phyloP scores from a whole-genome alignment of 2,888 invertebrate genomes.

The Tetranychus piercei region DNA sequence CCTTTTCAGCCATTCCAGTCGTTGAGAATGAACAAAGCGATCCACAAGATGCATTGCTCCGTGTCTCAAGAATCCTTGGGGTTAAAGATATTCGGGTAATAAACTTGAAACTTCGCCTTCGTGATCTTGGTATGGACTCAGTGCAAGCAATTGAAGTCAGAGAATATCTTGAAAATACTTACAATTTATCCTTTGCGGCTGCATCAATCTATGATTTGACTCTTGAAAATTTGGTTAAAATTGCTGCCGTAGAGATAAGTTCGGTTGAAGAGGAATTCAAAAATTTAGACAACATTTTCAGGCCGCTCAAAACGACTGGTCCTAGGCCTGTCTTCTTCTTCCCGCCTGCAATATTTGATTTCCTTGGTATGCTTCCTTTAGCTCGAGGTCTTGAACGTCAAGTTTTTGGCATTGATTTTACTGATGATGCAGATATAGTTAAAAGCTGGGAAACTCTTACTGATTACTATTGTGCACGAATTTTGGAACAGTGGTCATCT shows the following conservation, averaged over 20 bases:
- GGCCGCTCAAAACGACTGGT: neutral
- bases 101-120: constrained; percentile 53
- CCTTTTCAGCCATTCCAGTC: constrained; percentile 45
- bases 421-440: neutral
- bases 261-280: neutral
- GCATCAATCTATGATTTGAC: neutral
- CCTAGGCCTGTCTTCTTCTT: neutral
- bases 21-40: constrained; percentile 6
- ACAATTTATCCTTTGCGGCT: constrained; percentile 43
- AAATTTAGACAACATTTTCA: neutral
- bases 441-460: neutral
- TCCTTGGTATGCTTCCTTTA: neutral
- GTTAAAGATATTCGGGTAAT: constrained; percentile 66
- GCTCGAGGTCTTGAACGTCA: neutral
- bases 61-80: constrained; percentile 36
- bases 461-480: neutral
- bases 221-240: neutral
- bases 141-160: constrained; percentile 94
- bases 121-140: constrained; percentile 92
- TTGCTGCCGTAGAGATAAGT: neutral
- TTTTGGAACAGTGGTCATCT: neutral
- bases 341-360: neutral
- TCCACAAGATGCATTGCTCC: constrained; percentile 14
- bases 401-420: neutral
- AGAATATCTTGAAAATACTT: constrained; percentile 56